Evolutionary conservation across 2,113 vertebrate genomes (phyloP), one percentile per base, ranked within the genome.

Genomic region (Cavia aperea): DNA sequence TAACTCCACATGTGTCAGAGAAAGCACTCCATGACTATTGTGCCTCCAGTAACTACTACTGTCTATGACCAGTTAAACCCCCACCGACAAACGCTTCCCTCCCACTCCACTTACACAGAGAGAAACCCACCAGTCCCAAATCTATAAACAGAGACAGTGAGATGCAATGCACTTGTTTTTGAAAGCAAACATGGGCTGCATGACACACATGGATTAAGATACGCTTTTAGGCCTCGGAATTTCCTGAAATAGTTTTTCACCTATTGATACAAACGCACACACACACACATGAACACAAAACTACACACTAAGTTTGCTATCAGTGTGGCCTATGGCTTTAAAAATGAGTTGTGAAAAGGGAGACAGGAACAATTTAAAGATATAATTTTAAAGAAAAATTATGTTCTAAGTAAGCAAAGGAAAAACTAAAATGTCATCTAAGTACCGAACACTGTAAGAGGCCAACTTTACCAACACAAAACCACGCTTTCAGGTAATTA

Each of bases 391-490:
- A 88, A 43, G 85, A 92, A 83, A 95, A 93, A 85, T 62, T 63
- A 83, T 12, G 12, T 63, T 95, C 66, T 72, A 90, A 93, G 56
- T 88, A 92, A 68, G 60, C n/a, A 86, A 18, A 70, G 62, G 31
- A 81, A 91, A 95, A 79, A 63, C 39, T 89, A 78, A 91, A 96
- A 81, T 63, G n/a, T 86, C 91, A 92, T 9, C 77, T 90, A 93
- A 89, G 70, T 21, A 92, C 18, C 39, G 65, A 79, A 93, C 3
- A 93, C 16, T 68, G 18, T 1, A 78, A 49, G 33, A 92, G 18
- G 54, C 79, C 89, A 92, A 94, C 51, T 89, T 88, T 65, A 85
- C 43, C 60, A 60, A 73, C 7, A 85, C 81, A 86, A 43, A 43
- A 90, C 75, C 19, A 46, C 21, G 81, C 15, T 95, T 93, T 63